Evolutionary conservation across 2,797 vertebrate species (phyloP).

Genomic region (Myripristis jacobus): DNA sequence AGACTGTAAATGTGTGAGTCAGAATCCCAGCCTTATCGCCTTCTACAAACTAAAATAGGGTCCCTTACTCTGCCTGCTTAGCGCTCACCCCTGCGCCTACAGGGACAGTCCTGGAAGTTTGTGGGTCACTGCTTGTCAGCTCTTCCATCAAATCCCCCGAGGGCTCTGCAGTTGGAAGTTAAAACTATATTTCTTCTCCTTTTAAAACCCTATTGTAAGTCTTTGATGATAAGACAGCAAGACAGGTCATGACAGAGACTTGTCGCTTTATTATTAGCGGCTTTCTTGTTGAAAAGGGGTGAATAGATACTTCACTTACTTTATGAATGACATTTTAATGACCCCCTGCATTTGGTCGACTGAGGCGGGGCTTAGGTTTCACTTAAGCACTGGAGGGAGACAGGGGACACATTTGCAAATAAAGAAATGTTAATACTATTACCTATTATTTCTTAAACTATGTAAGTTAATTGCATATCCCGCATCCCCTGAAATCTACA

Average conservation of each 20-base stretch:
- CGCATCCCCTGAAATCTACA: too few relatives aligned
- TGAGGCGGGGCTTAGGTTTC: too few relatives aligned
- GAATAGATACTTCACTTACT: conserved; percentile 31
- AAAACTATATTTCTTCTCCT: conserved; percentile 62
- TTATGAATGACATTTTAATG: conserved; percentile 30
- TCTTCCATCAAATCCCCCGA: conserved; percentile 69
- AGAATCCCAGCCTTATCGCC: conserved; percentile 68
- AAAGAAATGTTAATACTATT: too few relatives aligned
- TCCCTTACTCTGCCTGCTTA: conserved; percentile 60
- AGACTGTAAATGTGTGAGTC: conserved; percentile 73
- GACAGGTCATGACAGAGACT: conserved; percentile 45
- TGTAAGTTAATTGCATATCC: too few relatives aligned
- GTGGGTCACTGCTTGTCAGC: conserved; percentile 68
- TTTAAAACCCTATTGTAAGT: conserved; percentile 60
- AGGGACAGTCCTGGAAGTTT: conserved; percentile 66
- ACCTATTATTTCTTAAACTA: too few relatives aligned
- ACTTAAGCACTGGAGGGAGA: too few relatives aligned
- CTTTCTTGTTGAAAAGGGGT: conserved; percentile 45
- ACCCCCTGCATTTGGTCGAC: conserved; percentile 28
- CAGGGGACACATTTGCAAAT: too few relatives aligned
- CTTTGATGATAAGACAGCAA: conserved; percentile 57
- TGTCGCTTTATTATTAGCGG: conserved; percentile 40
- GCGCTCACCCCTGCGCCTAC: conserved; percentile 61
- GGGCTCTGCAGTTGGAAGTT: conserved; percentile 55
- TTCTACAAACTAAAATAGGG: conserved; percentile 60